Evolutionary conservation across 37 sponge, comb jelly and placozoan species (phyloP).

Genomic region (Ephydatia muelleri): DNA sequence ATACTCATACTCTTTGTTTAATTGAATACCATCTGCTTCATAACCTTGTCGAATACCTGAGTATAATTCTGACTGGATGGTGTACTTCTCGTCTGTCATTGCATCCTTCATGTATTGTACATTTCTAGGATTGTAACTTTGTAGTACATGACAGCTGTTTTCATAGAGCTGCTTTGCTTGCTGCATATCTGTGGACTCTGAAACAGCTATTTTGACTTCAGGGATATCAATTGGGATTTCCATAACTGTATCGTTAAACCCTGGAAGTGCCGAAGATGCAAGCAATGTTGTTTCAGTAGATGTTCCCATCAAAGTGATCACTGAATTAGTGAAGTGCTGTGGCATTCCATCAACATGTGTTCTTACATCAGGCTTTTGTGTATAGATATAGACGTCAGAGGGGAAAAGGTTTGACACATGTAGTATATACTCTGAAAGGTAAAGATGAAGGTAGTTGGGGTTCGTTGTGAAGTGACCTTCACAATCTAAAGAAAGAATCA

Average conservation of each 20-base stretch:
- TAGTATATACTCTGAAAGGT: not conserved
- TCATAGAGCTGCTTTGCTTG: not conserved
- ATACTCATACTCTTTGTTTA: not conserved
- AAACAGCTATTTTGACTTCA: not conserved
- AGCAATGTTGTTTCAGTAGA: not conserved
- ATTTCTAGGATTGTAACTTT: not conserved
- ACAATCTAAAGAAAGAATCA: not conserved
- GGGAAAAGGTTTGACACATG: not conserved
- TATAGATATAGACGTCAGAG: not conserved
- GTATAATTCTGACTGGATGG: not conserved
- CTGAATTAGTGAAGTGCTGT: not conserved
- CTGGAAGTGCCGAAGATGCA: not conserved
- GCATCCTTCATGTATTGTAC: not conserved
- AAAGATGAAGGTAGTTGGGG: not conserved
- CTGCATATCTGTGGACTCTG: not conserved
- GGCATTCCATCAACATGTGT: not conserved
- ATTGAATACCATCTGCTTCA: not conserved
- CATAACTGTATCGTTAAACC: not conserved
- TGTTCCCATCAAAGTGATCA: not conserved
- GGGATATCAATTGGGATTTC: not conserved
- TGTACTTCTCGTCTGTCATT: not conserved
- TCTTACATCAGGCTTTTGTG: not conserved
- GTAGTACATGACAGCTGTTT: not conserved
- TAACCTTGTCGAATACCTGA: not conserved
- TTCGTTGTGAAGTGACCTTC: not conserved